Evolutionary conservation across 1,140 invertebrate species (phyloP).

Genomic region (Scaptodrosophila lebanonensis): DNA sequence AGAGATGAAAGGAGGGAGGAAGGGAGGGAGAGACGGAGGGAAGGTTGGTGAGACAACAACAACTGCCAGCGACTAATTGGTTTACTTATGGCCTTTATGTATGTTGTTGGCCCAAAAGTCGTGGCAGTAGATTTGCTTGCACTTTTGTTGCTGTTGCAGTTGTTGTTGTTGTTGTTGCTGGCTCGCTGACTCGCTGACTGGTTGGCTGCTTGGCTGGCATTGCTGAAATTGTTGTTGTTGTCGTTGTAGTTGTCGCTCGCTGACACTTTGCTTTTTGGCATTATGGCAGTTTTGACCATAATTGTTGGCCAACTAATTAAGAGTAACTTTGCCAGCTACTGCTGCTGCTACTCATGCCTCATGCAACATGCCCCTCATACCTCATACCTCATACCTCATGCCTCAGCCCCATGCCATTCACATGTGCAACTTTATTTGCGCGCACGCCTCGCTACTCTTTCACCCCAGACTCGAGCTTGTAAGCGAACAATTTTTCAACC

Average conservation of each 20-base stretch:
- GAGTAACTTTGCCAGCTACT: slow-evolving; percentile 1
- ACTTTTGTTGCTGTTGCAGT: too few relatives aligned
- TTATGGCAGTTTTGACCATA: slow-evolving; percentile 33
- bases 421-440: too few relatives aligned
- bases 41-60: too few relatives aligned
- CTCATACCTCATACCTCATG: too few relatives aligned
- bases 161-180: too few relatives aligned
- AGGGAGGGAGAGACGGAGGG: slow-evolving; percentile 15
- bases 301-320: slow-evolving; percentile 19
- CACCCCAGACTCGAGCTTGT: too few relatives aligned
- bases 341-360: too few relatives aligned
- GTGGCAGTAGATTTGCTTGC: too few relatives aligned
- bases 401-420: too few relatives aligned
- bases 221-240: slow-evolving; percentile 33
- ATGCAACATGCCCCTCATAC: too few relatives aligned
- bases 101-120: neutral
- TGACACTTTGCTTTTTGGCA: neutral
- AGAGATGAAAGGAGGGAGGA: slow-evolving; percentile 12
- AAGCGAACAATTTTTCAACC: slow-evolving; percentile 2
- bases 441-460: too few relatives aligned
- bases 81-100: slow-evolving; percentile 55
- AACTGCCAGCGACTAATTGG: slow-evolving; percentile 46
- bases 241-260: too few relatives aligned
- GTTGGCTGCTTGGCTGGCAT: slow-evolving; percentile 11
- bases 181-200: slow-evolving; percentile 1